These are phyloP conservation scores for Tapirus terrestris DNA, from an alignment of 2,113 vertebrate species.

Conservation along the genomic window DNA sequence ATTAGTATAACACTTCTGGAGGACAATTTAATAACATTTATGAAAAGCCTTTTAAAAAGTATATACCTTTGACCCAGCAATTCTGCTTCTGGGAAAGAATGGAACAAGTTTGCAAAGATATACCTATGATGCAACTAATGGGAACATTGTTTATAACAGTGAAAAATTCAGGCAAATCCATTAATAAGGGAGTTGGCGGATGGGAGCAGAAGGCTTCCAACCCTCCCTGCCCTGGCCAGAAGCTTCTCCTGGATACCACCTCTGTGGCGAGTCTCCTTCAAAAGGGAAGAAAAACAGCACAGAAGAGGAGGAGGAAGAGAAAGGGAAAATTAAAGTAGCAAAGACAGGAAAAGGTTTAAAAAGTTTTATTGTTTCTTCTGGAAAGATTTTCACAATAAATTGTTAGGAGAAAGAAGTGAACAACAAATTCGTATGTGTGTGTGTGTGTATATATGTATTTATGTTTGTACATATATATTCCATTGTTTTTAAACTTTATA, in stretches of 20 bases:
- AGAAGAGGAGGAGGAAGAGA: neutral
- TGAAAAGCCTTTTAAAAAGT: neutral
- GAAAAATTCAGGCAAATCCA: neutral
- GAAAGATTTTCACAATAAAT: constrained; percentile 1
- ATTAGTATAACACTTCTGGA: neutral
- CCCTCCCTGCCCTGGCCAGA: neutral
- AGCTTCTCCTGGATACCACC: neutral
- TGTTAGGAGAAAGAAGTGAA: neutral
- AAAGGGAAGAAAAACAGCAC: neutral
- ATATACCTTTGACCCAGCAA: neutral
- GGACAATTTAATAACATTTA: neutral
- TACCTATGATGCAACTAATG: neutral
- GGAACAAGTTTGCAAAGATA: neutral
- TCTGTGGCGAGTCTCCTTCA: neutral
- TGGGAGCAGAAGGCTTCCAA: neutral
- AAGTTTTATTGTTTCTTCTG: constrained; percentile 1
- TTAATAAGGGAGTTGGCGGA: neutral
- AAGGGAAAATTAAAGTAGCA: neutral
- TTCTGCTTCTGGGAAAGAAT: constrained; percentile 1
- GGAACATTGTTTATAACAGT: constrained; percentile 2
- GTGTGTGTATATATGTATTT: neutral
- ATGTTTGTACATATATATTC: neutral
- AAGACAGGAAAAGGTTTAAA: neutral
- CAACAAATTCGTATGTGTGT: neutral
- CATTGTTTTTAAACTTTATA: neutral